A percentile compares a stretch with the other conserved stretches of the same genome.
These are phyloP conservation scores for Oithona nana DNA, from an alignment of 2,888 invertebrate species.

Conservation along the genomic window DNA sequence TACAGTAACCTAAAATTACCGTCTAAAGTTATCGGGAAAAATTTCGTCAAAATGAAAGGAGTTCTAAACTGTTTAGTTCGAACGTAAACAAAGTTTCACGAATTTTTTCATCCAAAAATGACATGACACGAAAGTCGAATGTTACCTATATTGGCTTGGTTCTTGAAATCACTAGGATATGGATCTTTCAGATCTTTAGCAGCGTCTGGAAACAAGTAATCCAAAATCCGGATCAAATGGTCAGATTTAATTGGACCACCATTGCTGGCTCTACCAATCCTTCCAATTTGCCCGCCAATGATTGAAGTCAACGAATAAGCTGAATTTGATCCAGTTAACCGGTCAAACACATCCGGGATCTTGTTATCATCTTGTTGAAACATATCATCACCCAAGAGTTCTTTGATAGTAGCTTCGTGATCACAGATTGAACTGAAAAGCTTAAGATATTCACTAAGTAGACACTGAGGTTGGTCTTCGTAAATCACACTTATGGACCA, in stretches of 20 bases:
- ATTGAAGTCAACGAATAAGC: neutral
- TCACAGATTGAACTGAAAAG: neutral
- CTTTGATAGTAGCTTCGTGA: neutral
- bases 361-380: neutral
- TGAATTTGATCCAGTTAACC: constrained; percentile 5
- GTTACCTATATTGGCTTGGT: neutral
- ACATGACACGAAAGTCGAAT: too few relatives aligned
- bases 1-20: too few relatives aligned
- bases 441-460: neutral
- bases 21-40: constrained; percentile 28
- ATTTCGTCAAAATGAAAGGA: too few relatives aligned
- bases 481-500: constrained; percentile 40
- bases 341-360: constrained; percentile 7
- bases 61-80: too few relatives aligned
- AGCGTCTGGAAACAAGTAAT: constrained; percentile 74
- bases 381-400: constrained; percentile 5
- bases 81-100: too few relatives aligned
- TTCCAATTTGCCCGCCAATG: neutral
- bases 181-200: constrained; percentile 34
- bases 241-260: constrained; percentile 59
- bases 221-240: constrained; percentile 51
- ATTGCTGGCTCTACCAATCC: constrained; percentile 17
- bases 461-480: constrained; percentile 20
- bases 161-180: constrained; percentile 15
- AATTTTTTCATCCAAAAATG: too few relatives aligned